Base-by-base conservation (phyloP, 2,113 vertebrate genomes). In the Syngnathus typhle region DNA sequence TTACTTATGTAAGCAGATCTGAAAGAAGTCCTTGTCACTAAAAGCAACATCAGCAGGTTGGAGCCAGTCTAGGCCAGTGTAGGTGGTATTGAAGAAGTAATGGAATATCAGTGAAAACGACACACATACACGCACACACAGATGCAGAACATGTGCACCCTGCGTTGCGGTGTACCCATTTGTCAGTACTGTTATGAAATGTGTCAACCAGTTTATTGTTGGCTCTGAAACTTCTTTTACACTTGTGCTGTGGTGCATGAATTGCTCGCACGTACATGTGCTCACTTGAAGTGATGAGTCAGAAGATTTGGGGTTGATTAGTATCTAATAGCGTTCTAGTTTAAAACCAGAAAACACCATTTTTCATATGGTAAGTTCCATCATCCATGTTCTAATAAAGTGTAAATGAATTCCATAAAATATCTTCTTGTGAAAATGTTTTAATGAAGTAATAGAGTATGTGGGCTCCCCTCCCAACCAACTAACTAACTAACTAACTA, bases 151-250 rank as follows among this genome's bases (percentile, higher is more conserved):
- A 19, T 49, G 59, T 74, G 75, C 58, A 71, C 41, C n/a, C 41
- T 19, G 39, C 59, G 65, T 69, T 88, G 81, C n/a, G 74, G 82
- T 84, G 73, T 84, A 81, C 81, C 78, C 8, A 21, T 82, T 76
- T 75, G 69, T 80, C 76, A 81, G 65, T 47, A 60, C 61, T 66
- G 74, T 82, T 86, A 70, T 80, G 81, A 77, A 59, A 80, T 65
- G 82, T 84, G 81, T 84, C 80, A 76, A 72, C 59, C 72, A 58
- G 75, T 78, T 83, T 82, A 79, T 78, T 82, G 79, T 77, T 81
- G 74, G 77, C 82, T 87, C 79, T 79, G 76, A 84, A 88, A 88
- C 84, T 74, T 81, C 67, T 74, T 79, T 74, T 72, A 76, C 71
- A 81, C 63, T 65, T 44, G 39, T 62, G n/a, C 60, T 62, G 39